Base-by-base conservation (phyloP, 2,113 vertebrate species). In the Eidolon helvum region DNA sequence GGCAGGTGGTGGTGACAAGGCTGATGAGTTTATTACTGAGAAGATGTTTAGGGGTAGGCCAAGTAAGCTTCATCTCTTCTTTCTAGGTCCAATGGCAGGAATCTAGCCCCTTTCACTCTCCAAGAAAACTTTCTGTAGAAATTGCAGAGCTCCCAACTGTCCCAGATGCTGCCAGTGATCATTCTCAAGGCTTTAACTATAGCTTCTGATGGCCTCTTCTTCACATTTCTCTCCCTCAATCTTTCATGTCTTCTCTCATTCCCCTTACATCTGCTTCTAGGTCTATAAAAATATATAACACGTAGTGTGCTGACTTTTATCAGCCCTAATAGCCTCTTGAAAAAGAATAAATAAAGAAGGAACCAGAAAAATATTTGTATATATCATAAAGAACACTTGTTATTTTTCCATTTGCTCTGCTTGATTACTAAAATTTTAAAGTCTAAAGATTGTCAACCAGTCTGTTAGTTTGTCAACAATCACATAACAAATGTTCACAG, bases 371-470 rank as follows among this genome's bases (percentile, higher is more conserved):
- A 12, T 1, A 59, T 50, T 77, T 19, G 24, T 43, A 43, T 80
- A 12, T 38, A 12, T 50, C 33, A 80, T 48, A 57, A 74, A 93
- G 19, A 91, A 79, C 1, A 35, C 35, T 69, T 74, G 11, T 35
- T 53, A 48, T 75, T 48, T 53, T 96, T 85, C 40, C 14, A 78
- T 79, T 93, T 74, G 6, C n/a, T 79, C 11, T 68, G 24, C 24
- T 90, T 85, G 33, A 75, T n/a, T 92, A 35, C 57, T 80, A 89
- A 91, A 80, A 91, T 87, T 75, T 33, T 50, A 79, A 80, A 38
- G 18, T 91, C 33, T 75, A 15, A 61, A 89, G 2, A 68, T 43
- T 35, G 3, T 87, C 75, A 87, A 35, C 24, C 30, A 57, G 48
- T 69, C 45, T 95, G 7, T 66, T 26, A 61, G 15, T 71, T 87